Percentiles rank a stretch among this genome's conserved stretches.
These are phyloP conservation scores for Lagenorhynchus albirostris DNA, from an alignment of 2,113 vertebrate species.

Conservation along the genomic window DNA sequence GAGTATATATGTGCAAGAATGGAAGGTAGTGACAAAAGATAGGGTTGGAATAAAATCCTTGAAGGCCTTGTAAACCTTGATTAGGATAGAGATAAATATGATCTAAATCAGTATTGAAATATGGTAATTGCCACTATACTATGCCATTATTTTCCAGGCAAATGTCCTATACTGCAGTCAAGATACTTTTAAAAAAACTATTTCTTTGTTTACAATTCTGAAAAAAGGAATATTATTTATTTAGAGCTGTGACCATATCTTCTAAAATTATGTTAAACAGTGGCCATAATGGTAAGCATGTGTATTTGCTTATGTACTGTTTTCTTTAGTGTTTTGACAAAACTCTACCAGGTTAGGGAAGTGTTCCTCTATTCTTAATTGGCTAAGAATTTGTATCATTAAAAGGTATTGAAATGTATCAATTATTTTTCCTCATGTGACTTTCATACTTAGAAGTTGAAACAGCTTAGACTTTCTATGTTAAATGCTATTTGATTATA, in stretches of 20 bases:
- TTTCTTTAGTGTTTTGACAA: neutral
- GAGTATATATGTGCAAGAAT: neutral
- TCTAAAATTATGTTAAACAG: neutral
- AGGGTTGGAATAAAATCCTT: neutral
- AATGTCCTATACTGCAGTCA: rapidly evolving
- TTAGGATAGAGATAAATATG: neutral
- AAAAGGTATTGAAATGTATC: neutral
- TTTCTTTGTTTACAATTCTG: neutral
- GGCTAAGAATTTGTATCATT: neutral
- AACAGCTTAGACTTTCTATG: neutral
- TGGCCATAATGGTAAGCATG: neutral
- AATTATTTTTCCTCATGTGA: neutral
- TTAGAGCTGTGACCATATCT: neutral
- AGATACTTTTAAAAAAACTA: neutral
- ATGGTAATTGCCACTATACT: neutral
- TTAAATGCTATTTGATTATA: neutral
- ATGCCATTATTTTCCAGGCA: neutral
- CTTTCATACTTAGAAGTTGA: neutral
- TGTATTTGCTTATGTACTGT: neutral
- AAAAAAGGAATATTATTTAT: neutral
- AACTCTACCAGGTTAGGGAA: neutral
- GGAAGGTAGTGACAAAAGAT: neutral
- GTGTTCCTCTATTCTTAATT: neutral
- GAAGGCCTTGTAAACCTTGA: neutral
- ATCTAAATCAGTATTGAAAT: neutral